Conservation (phyloP, 2,797 vertebrate species). For the Gephyroberyx darwinii region DNA sequence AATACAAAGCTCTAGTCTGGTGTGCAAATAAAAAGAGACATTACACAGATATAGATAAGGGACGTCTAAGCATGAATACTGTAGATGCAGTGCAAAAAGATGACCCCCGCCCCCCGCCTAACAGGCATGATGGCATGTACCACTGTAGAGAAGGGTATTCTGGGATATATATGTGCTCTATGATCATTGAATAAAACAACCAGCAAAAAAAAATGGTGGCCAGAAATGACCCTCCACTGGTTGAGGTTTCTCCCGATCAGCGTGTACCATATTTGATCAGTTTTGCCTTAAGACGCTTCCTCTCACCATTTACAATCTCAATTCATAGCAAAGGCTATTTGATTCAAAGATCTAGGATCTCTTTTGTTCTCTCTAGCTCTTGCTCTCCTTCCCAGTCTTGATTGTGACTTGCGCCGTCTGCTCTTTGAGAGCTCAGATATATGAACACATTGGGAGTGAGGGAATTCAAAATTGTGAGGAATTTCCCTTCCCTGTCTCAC, state of each 20-base stretch:
- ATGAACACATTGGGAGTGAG: constrained; percentile 65
- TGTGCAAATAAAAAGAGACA: constrained; percentile 85
- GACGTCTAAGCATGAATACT: constrained; percentile 83
- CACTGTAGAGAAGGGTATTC: constrained; percentile 69
- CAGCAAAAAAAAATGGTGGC: constrained; percentile 69
- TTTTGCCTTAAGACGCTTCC: constrained; percentile 59
- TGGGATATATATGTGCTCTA: constrained; percentile 78
- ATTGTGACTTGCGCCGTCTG: constrained; percentile 82
- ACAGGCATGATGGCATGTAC: constrained; percentile 65
- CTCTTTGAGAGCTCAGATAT: constrained; percentile 78
- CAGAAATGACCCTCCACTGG: constrained; percentile 69
- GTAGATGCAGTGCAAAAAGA: constrained; percentile 84
- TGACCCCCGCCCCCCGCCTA: constrained; percentile 56
- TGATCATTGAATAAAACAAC: constrained; percentile 68
- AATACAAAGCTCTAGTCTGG: constrained; percentile 84
- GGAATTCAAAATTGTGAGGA: constrained; percentile 65
- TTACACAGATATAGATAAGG: constrained; percentile 81
- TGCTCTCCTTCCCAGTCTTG: constrained; percentile 65
- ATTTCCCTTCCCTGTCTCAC: constrained; percentile 69
- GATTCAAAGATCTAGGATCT: constrained; percentile 64
- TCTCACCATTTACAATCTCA: constrained; percentile 65
- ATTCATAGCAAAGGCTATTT: constrained; percentile 58
- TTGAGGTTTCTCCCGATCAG: constrained; percentile 71
- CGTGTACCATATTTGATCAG: constrained; percentile 54
- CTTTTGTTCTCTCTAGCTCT: constrained; percentile 43